These are phyloP conservation scores for Acanthiza pusilla DNA, from an alignment of 2,797 vertebrate genomes.

Conservation along the genomic window DNA sequence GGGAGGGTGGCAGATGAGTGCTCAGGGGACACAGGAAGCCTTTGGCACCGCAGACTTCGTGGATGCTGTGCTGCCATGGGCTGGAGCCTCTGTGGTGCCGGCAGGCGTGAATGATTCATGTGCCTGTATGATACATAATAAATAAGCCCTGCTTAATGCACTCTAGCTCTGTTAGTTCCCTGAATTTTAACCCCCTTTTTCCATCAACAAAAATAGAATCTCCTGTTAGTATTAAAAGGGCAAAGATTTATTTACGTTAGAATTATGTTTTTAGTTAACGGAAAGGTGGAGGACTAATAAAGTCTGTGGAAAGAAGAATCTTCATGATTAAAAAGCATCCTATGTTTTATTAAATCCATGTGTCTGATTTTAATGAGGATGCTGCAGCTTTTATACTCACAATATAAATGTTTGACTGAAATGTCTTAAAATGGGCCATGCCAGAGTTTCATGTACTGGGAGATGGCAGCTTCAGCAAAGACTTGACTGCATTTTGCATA, in stretches of 20 bases:
- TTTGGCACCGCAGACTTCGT: not conserved
- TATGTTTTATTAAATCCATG: not conserved
- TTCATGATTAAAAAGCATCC: not conserved
- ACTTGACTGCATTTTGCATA: not conserved
- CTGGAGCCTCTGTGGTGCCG: not conserved
- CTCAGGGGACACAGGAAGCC: not conserved
- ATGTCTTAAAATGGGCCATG: not conserved
- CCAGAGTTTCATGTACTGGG: not conserved
- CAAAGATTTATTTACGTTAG: not conserved
- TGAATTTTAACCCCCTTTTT: slow-evolving; percentile 14
- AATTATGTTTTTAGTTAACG: not conserved
- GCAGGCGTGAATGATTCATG: slow-evolving; percentile 55
- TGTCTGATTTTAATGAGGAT: not conserved
- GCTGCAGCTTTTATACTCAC: not conserved
- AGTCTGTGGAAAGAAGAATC: not conserved
- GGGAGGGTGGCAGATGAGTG: not conserved
- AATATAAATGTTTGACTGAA: not conserved
- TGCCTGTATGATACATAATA: slow-evolving; percentile 47
- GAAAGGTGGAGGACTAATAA: not conserved
- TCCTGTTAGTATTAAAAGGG: not conserved
- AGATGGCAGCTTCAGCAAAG: not conserved
- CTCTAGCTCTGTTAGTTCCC: not conserved
- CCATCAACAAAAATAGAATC: not conserved
- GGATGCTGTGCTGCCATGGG: not conserved
- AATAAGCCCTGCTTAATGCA: slow-evolving; percentile 13